phyloP scores from a whole-genome alignment of 30 jellyfish, hydroid and myxozoan genomes.

The Pseudorhiza aurosa region DNA sequence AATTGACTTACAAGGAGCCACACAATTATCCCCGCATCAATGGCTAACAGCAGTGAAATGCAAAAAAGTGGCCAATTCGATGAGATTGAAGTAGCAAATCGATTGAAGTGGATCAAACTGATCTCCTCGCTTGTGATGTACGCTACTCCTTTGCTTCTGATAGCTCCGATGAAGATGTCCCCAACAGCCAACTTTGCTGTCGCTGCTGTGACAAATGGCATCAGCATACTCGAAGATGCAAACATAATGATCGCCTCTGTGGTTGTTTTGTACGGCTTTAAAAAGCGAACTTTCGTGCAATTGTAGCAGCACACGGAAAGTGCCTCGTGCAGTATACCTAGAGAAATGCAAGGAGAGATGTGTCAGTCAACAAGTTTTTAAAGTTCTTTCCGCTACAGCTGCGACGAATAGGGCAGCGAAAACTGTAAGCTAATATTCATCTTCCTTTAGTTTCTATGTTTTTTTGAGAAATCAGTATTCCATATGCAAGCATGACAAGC shows the following conservation, averaged over 20 bases:
- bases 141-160: slow-evolving; percentile 40
- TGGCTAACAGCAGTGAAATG: slow-evolving; percentile 47
- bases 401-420: too few species aligned
- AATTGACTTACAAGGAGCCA: slow-evolving; percentile 71
- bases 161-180: slow-evolving; percentile 10
- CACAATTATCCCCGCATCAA: slow-evolving; percentile 63
- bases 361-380: too few species aligned
- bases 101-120: slow-evolving; percentile 36
- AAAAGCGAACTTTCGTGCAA: slow-evolving; percentile 41
- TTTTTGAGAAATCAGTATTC: too few species aligned
- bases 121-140: slow-evolving; percentile 44
- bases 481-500: too few species aligned
- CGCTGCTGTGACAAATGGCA: slow-evolving; percentile 25
- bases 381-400: too few species aligned
- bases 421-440: too few species aligned
- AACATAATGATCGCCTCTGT: slow-evolving; percentile 22
- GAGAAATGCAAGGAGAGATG: too few species aligned
- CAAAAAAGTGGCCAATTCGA: slow-evolving; percentile 70
- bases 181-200: slow-evolving; percentile 23
- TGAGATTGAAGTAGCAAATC: slow-evolving; percentile 30
- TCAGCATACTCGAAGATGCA: slow-evolving; percentile 15
- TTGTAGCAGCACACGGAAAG: slow-evolving; percentile 28
- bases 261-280: slow-evolving; percentile 31
- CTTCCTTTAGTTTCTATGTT: too few species aligned
- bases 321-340: slow-evolving; percentile 53